Base-by-base conservation (phyloP, 2,888 invertebrate genomes). In the Argyresthia goedartella region DNA sequence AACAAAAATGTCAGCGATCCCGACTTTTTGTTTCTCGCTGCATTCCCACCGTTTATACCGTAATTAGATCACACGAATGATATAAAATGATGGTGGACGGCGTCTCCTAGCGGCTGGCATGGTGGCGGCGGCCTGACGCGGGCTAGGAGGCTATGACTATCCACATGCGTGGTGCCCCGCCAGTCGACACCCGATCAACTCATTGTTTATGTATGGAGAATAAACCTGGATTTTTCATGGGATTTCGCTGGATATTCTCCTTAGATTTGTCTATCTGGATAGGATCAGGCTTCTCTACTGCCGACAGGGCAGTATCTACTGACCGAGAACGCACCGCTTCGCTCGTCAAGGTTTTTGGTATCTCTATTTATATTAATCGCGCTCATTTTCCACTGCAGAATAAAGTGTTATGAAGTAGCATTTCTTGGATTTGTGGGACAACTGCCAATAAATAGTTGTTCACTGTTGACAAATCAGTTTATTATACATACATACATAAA, bases 1-100 rank as follows among this genome's bases (percentile, higher is more conserved):
- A 87, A 87, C 87, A 87, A 87, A 87, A 87, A 87, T 87, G 87
- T 87, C 87, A 87, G 86, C 86, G 85, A 85, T 86, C 85, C 81
- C 80, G 71, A 87, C 85, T 87, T 87, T 87, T 87, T 87, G 85
- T 85, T 85, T 86, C 85, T 81, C 71, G 68, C 77, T 80, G 84
- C 80, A 80, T 85, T 76, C 76, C 77, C 75, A 78, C 79, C 79
- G 77, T 75, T 16, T 82, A 73, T 68, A 84, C 75, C 73, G 67
- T 81, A 84, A 81, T 81, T 84, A 81, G 76, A 85, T 82, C 82
- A 82, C 81, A 78, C 76, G 82, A 82, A 80, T 81, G 73, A 78
- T 81, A 77, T 77, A 76, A 78, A 82, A 76, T 82, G 77, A 77
- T 76, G 69, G 66, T 73, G 75, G 77, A 79, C 73, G 78, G 76